These are phyloP conservation scores for Enteromius mattozi DNA, from an alignment of 2,797 vertebrate species.

Conservation along the genomic window DNA sequence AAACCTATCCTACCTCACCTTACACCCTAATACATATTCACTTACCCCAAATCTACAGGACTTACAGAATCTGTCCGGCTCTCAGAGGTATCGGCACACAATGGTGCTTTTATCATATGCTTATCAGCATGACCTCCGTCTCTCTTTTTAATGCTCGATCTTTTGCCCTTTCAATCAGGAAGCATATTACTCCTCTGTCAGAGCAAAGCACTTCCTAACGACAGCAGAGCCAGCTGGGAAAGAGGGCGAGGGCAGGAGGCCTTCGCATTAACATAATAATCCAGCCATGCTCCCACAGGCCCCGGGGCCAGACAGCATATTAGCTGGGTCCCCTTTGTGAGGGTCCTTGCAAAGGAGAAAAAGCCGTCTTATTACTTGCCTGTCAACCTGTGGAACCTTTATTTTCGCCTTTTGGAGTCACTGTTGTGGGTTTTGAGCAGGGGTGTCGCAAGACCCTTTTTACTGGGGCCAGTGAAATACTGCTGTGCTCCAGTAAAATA, in stretches of 20 bases:
- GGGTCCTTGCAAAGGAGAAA: conserved; percentile 69
- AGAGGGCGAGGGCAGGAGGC: conserved; percentile 93
- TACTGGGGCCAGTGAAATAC: neutral
- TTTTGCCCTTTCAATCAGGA: conserved; percentile 99
- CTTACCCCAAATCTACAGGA: conserved; percentile 74
- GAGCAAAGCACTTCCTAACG: conserved; percentile 97
- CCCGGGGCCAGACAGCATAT: conserved; percentile 97
- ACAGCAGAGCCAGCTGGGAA: conserved; percentile 98
- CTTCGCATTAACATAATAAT: conserved; percentile 99
- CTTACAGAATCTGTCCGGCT: conserved; percentile 70
- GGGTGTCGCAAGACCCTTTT: neutral
- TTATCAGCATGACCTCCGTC: conserved; percentile 85
- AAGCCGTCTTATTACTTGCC: conserved; percentile 81
- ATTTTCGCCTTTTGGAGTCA: conserved; percentile 41
- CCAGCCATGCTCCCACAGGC: conserved; percentile 94
- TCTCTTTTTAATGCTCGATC: conserved; percentile 86
- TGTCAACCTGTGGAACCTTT: conserved; percentile 90
- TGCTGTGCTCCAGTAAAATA: neutral
- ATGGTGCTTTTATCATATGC: conserved; percentile 88
- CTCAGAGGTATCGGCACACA: conserved; percentile 77
- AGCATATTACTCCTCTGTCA: conserved; percentile 99
- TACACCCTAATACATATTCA: conserved; percentile 78
- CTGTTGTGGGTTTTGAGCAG: conserved; percentile 18
- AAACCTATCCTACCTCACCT: conserved; percentile 65
- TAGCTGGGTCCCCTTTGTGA: conserved; percentile 84